Percentiles rank a stretch among this genome's conserved stretches.
phyloP scores from a whole-genome alignment of 2,113 vertebrate genomes.

The Prolemur simus region DNA sequence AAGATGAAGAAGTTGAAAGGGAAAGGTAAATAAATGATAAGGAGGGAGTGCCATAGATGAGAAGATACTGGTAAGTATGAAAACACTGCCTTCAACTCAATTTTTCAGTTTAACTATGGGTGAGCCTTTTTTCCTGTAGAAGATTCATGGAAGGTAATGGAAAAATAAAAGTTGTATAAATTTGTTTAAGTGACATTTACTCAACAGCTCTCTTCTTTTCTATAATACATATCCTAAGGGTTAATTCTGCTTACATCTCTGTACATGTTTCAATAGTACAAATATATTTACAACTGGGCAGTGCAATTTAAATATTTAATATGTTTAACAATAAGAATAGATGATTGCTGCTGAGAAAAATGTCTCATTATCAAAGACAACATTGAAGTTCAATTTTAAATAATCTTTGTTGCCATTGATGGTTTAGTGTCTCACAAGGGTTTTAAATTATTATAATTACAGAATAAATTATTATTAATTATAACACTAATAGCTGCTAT shows the following conservation, averaged over 20 bases:
- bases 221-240: slow-evolving; percentile 2
- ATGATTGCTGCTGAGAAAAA: slow-evolving; percentile 27
- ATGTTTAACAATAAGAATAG: slow-evolving; percentile 18
- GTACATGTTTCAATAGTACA: not conserved
- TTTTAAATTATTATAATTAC: slow-evolving; percentile 33
- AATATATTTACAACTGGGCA: not conserved
- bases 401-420: slow-evolving; percentile 3
- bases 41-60: not conserved
- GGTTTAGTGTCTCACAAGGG: not conserved
- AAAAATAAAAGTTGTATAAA: not conserved
- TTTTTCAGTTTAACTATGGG: not conserved
- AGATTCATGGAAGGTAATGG: not conserved
- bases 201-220: not conserved
- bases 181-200: not conserved
- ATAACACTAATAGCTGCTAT: not conserved
- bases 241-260: not conserved
- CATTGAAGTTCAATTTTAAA: slow-evolving; percentile 42
- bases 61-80: not conserved
- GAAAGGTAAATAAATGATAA: not conserved
- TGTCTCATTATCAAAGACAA: slow-evolving; percentile 19
- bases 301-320: slow-evolving; percentile 13
- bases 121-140: not conserved
- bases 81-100: not conserved
- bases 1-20: not conserved
- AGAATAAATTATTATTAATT: not conserved